Conservation (phyloP, 2,797 vertebrate genomes). For the Enteromius afrohamiltoni region DNA sequence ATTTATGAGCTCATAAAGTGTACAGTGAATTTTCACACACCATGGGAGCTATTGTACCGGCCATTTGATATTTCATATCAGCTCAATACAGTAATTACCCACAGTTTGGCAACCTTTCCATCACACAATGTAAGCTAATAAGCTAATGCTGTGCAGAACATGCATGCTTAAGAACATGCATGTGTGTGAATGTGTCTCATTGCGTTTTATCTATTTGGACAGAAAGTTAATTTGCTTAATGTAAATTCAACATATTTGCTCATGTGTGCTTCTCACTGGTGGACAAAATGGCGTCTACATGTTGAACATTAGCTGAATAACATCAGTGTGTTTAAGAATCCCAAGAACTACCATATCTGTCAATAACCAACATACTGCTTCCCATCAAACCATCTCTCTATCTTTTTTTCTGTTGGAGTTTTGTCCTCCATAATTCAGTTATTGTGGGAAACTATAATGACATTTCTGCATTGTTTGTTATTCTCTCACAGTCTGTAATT, state of each 20-base stretch:
- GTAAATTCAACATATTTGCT: background rate
- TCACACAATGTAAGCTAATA: slow-evolving; percentile 31
- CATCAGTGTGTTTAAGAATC: slow-evolving; percentile 43
- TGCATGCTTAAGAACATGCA: slow-evolving; percentile 15
- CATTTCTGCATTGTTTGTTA: slow-evolving; percentile 79
- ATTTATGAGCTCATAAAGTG: slow-evolving; percentile 71
- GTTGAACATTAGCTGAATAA: slow-evolving; percentile 36
- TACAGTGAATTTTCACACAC: slow-evolving; percentile 60
- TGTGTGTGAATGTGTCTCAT: background rate
- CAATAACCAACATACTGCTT: slow-evolving; percentile 74
- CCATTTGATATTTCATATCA: slow-evolving; percentile 69
- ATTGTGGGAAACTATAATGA: slow-evolving; percentile 73
- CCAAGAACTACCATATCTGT: slow-evolving; percentile 67
- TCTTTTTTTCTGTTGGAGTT: slow-evolving; percentile 74
- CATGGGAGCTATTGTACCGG: slow-evolving; percentile 66
- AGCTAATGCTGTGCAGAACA: slow-evolving; percentile 28
- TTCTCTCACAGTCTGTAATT: slow-evolving; percentile 75
- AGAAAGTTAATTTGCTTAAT: background rate
- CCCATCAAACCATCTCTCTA: slow-evolving; percentile 80
- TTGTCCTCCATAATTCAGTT: slow-evolving; percentile 71
- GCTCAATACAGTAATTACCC: slow-evolving; percentile 65
- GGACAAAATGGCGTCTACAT: slow-evolving; percentile 25
- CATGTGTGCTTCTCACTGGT: background rate
- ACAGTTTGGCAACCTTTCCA: slow-evolving; percentile 61
- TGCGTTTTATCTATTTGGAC: background rate